Evolutionary conservation across 64 coral and sea anemone species (phyloP).

Genomic region (Actinia tenebrosa): DNA sequence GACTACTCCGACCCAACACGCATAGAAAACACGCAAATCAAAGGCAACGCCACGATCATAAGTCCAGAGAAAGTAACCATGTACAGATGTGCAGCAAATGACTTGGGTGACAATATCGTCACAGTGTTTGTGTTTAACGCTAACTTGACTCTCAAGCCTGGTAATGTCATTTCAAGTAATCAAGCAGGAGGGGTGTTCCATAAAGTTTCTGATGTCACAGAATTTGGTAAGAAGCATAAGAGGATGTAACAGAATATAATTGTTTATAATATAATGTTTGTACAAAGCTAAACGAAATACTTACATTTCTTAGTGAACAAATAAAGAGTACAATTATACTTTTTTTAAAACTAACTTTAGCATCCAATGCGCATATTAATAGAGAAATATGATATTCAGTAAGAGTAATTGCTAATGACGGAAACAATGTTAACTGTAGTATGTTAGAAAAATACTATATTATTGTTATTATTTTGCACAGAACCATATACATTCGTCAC

Average conservation of each 20-base stretch:
- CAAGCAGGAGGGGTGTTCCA: conserved; percentile 61
- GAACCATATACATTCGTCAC: conserved; percentile 19
- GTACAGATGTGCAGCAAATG: conserved; percentile 46
- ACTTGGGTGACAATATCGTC: not conserved
- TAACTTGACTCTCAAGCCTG: conserved; percentile 12
- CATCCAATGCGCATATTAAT: too few relatives aligned
- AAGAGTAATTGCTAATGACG: too few relatives aligned
- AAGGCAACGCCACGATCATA: conserved; percentile 37
- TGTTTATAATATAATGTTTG: too few relatives aligned
- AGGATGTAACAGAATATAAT: too few relatives aligned
- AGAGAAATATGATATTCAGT: too few relatives aligned
- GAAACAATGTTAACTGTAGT: too few relatives aligned
- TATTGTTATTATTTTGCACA: not conserved
- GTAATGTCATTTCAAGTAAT: conserved; percentile 38
- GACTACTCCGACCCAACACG: conserved; percentile 44
- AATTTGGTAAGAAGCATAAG: conserved; percentile 5
- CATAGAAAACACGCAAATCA: conserved; percentile 16
- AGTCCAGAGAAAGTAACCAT: conserved; percentile 34
- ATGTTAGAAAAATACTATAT: too few relatives aligned
- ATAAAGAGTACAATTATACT: too few relatives aligned
- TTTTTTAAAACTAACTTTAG: too few relatives aligned
- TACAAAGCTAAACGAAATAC: too few relatives aligned
- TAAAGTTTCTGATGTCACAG: conserved; percentile 18
- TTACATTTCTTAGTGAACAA: too few relatives aligned
- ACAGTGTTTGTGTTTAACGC: conserved; percentile 21